Evolutionary conservation across 1,140 invertebrate species (phyloP).

Genomic region (Neodiprion pinetum): DNA sequence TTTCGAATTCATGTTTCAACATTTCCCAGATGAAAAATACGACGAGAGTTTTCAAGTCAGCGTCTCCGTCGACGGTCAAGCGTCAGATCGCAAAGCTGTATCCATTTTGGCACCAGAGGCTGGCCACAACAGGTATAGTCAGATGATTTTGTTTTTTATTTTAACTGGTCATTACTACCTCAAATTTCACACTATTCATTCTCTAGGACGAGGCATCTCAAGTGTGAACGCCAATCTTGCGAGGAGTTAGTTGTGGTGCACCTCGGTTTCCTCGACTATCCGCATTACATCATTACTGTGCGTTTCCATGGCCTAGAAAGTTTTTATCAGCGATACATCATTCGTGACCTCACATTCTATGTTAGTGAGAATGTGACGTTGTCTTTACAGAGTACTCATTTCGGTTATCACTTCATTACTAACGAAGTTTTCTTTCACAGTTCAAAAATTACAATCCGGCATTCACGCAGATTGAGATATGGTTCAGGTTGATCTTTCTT

Average conservation of each 20-base stretch:
- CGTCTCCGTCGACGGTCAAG: constrained; percentile 81
- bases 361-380: constrained; percentile 70
- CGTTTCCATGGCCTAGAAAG: constrained; percentile 84
- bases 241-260: constrained; percentile 89
- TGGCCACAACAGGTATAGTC: constrained; percentile 72
- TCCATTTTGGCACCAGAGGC: constrained; percentile 69
- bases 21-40: constrained; percentile 79
- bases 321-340: constrained; percentile 84
- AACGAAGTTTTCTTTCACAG: constrained; percentile 67
- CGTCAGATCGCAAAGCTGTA: constrained; percentile 73
- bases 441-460: constrained; percentile 95
- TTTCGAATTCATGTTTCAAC: constrained; percentile 19
- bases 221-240: constrained; percentile 82
- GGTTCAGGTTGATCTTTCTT: constrained; percentile 94
- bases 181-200: constrained; percentile 29
- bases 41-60: constrained; percentile 87
- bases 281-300: constrained; percentile 86
- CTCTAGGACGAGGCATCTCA: constrained; percentile 78
- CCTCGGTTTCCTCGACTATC: constrained; percentile 88
- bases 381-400: constrained; percentile 16
- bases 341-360: constrained; percentile 86
- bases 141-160: constrained; percentile 14
- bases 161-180: constrained; percentile 16
- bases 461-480: constrained; percentile 96
- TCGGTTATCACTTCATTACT: constrained; percentile 12